Conservation (phyloP, 2,113 vertebrate species). For the Empidonax alnorum region DNA sequence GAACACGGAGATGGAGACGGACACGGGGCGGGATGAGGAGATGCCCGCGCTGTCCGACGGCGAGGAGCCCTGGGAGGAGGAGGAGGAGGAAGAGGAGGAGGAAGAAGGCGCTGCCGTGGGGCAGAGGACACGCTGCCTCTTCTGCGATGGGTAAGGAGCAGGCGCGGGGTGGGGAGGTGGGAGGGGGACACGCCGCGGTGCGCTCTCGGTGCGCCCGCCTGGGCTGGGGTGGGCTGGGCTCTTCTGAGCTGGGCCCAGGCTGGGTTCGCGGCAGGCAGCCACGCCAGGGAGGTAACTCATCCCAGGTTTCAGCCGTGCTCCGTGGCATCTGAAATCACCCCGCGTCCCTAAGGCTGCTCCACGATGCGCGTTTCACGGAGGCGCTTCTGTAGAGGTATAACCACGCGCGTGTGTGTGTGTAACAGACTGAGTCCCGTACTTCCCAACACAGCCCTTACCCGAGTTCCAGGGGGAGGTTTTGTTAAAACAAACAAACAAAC, state of each 20-base stretch:
- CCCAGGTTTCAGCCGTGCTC: accelerated
- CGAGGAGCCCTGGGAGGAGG: slow-evolving; percentile 78
- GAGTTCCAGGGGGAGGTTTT: background rate
- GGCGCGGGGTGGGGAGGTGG: background rate
- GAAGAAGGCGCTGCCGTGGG: background rate
- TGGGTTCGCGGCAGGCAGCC: background rate
- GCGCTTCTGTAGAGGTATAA: background rate
- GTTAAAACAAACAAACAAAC: background rate
- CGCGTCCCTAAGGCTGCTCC: background rate
- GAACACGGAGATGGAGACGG: background rate
- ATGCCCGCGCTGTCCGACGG: slow-evolving; percentile 79
- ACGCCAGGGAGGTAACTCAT: accelerated
- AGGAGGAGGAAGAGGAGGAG: slow-evolving; percentile 64
- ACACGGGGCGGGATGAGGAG: background rate
- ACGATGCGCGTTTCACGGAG: background rate
- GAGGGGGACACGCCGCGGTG: background rate
- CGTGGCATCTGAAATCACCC: background rate
- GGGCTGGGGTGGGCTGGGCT: no score
- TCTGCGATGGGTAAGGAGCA: slow-evolving; percentile 84
- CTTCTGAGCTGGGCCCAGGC: no score
- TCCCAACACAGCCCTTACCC: accelerated
- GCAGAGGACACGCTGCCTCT: slow-evolving; percentile 80
- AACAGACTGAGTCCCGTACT: background rate
- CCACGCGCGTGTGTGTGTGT: background rate
- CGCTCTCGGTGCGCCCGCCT: background rate